Conservation (phyloP, 2,797 vertebrate genomes). For the Manis pentadactyla region DNA sequence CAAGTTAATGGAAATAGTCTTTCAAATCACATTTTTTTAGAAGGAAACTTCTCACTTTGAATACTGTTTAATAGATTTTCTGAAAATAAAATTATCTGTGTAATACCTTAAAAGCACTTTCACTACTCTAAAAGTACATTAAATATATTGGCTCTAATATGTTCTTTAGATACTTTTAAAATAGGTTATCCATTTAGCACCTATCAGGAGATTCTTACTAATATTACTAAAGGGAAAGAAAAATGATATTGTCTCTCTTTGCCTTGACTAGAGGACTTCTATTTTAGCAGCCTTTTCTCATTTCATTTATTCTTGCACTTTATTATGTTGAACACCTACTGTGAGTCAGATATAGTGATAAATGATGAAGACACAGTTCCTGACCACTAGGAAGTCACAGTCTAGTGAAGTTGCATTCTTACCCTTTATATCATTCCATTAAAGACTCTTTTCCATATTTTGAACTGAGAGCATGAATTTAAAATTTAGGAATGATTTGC, state of each 20-base stretch:
- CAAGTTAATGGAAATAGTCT: slow-evolving; percentile 60
- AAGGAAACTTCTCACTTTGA: slow-evolving; percentile 46
- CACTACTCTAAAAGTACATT: slow-evolving; percentile 57
- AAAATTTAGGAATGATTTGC: not conserved
- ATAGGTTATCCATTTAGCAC: slow-evolving; percentile 52
- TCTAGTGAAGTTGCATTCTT: not conserved
- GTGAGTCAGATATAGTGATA: not conserved
- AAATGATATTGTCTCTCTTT: not conserved
- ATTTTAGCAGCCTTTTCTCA: not conserved
- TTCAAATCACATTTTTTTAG: slow-evolving; percentile 59
- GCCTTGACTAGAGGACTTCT: not conserved
- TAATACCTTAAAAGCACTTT: slow-evolving; percentile 62
- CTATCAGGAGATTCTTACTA: slow-evolving; percentile 11
- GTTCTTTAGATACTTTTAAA: slow-evolving; percentile 34
- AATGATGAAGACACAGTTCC: not conserved
- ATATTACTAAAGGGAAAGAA: not conserved
- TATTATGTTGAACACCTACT: not conserved
- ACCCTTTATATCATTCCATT: not conserved
- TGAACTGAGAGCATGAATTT: not conserved
- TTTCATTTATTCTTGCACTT: not conserved
- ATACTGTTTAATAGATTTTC: slow-evolving; percentile 57
- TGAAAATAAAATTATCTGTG: slow-evolving; percentile 74
- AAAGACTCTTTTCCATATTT: not conserved
- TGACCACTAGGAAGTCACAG: not conserved
- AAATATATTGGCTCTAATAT: slow-evolving; percentile 70